Conservation (phyloP, 1,140 invertebrate genomes). For the Dreissena rostriformis region DNA sequence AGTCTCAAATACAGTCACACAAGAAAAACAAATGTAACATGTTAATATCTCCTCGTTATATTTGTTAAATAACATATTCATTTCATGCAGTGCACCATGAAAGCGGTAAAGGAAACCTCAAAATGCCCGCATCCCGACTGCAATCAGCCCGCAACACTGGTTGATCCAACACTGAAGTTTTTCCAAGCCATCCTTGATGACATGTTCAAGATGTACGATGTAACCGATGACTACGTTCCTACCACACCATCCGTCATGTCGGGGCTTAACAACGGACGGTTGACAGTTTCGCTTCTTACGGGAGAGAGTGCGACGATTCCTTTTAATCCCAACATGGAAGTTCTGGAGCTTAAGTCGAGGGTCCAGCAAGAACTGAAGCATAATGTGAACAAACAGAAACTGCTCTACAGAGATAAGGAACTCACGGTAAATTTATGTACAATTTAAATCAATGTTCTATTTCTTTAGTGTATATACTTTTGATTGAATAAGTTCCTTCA, state of each 20-base stretch:
- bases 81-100: slow-evolving; percentile 49
- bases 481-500: no score
- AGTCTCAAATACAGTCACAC: background rate
- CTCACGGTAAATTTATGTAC: slow-evolving; percentile 44
- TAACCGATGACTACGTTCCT: background rate
- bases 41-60: background rate
- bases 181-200: slow-evolving; percentile 55
- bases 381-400: slow-evolving; percentile 56
- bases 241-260: slow-evolving; percentile 10
- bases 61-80: background rate
- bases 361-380: slow-evolving; percentile 53
- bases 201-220: slow-evolving; percentile 59
- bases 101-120: slow-evolving; percentile 39
- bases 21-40: background rate
- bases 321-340: slow-evolving; percentile 48
- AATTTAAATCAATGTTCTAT: no score
- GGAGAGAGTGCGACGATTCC: slow-evolving; percentile 54
- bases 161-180: slow-evolving; percentile 17
- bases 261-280: background rate
- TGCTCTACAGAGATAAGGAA: slow-evolving; percentile 57
- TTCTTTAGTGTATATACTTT: background rate
- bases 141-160: background rate
- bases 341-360: slow-evolving; percentile 46
- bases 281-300: slow-evolving; percentile 58
- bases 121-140: slow-evolving; percentile 59